These are phyloP conservation scores for Eleginops maclovinus DNA, from an alignment of 2,113 vertebrate genomes.

Conservation along the genomic window DNA sequence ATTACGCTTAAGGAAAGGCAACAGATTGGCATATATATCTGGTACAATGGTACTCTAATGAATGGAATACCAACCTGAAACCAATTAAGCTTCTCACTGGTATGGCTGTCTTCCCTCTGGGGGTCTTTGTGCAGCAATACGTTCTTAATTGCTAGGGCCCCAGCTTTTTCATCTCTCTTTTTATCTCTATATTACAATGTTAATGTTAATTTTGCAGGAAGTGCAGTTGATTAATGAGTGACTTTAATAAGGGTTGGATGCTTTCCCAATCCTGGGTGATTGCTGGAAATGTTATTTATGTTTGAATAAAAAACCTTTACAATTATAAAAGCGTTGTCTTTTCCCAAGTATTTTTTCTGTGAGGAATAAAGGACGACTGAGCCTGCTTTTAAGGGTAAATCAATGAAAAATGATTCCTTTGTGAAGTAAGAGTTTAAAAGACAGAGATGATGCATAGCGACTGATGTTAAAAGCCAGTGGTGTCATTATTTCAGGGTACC, in stretches of 20 bases:
- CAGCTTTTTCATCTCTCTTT: slow-evolving; percentile 60
- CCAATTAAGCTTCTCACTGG: slow-evolving; percentile 66
- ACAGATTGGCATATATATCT: slow-evolving; percentile 38
- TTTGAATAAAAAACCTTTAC: slow-evolving; percentile 12
- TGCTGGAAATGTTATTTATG: slow-evolving; percentile 7
- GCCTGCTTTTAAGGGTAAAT: slow-evolving; percentile 21
- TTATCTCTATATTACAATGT: slow-evolving; percentile 66
- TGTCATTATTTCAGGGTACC: slow-evolving; percentile 65
- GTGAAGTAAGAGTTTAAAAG: slow-evolving; percentile 59
- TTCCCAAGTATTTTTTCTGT: slow-evolving; percentile 10
- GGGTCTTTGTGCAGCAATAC: slow-evolving; percentile 71
- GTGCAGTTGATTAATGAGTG: slow-evolving; percentile 64
- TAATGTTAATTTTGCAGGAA: slow-evolving; percentile 67
- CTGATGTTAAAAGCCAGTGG: slow-evolving; percentile 63
- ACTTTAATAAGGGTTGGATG: slow-evolving; percentile 53
- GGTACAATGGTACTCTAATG: slow-evolving; percentile 29
- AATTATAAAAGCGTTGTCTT: not conserved
- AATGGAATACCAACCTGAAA: slow-evolving; percentile 70
- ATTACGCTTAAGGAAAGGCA: slow-evolving; percentile 37
- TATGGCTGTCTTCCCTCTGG: slow-evolving; percentile 66
- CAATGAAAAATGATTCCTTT: slow-evolving; percentile 55
- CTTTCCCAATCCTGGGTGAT: slow-evolving; percentile 28
- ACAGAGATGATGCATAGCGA: slow-evolving; percentile 48
- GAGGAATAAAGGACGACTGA: not conserved
- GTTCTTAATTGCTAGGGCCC: slow-evolving; percentile 73